phyloP scores from a whole-genome alignment of 2,113 vertebrate genomes.

The Oreamnos americanus region DNA sequence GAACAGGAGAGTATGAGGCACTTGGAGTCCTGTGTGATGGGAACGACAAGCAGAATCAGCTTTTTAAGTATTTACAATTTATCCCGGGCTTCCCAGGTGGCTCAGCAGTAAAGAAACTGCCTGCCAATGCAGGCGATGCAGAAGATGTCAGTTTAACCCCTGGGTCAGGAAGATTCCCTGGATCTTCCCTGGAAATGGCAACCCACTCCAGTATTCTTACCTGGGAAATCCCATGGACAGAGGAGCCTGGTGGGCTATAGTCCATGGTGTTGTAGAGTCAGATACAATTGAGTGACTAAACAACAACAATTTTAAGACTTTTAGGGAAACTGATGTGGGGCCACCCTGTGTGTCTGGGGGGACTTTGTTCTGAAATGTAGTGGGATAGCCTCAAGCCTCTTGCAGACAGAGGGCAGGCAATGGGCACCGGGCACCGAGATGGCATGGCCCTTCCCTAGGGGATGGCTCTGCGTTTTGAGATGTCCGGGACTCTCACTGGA shows the following conservation, averaged over 20 bases:
- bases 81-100: neutral
- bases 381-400: neutral
- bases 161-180: neutral
- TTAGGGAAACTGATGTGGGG: neutral
- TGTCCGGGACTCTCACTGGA: neutral
- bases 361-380: neutral
- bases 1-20: neutral
- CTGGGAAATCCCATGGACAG: neutral
- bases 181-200: neutral
- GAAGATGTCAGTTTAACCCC: neutral
- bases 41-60: neutral
- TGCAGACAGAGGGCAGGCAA: neutral
- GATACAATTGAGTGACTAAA: neutral
- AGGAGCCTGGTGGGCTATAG: neutral
- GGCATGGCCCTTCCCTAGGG: neutral
- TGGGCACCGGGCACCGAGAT: rapidly evolving
- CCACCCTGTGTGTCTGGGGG: neutral
- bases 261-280: neutral
- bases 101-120: neutral
- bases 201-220: neutral
- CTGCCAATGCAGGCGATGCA: neutral
- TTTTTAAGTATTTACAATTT: neutral
- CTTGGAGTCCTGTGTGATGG: neutral
- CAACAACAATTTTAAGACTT: neutral
- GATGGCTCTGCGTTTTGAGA: neutral